These are phyloP conservation scores for Cheilosia vernalis DNA, from an alignment of 2,888 invertebrate genomes.

Conservation along the genomic window DNA sequence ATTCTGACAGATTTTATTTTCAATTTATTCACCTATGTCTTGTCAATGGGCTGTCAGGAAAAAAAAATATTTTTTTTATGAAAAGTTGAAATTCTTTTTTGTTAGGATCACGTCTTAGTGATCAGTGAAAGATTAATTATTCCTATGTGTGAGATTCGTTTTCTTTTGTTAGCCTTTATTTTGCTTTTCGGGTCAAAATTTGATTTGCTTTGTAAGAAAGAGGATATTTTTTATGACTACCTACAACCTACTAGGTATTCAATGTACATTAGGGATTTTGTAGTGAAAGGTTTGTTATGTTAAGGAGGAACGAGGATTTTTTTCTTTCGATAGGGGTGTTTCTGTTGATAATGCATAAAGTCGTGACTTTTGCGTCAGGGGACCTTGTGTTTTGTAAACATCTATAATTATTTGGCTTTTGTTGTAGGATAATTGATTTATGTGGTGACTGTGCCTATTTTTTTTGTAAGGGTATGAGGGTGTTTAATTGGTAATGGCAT, in stretches of 20 bases:
- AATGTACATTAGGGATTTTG: slow-evolving; percentile 20
- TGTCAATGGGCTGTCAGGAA: background rate
- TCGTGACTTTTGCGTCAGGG: slow-evolving; percentile 15
- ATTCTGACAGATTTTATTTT: background rate
- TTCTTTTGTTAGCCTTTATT: background rate
- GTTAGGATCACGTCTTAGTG: slow-evolving; percentile 8
- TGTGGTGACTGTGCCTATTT: background rate
- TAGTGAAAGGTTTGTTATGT: slow-evolving; percentile 38
- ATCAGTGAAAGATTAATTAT: slow-evolving; percentile 23
- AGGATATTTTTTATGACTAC: slow-evolving; percentile 2
- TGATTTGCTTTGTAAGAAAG: slow-evolving; percentile 5
- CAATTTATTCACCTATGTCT: background rate
- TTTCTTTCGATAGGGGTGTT: background rate
- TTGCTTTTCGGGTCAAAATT: slow-evolving; percentile 4
- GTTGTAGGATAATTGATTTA: slow-evolving; percentile 1
- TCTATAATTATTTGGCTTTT: slow-evolving; percentile 7
- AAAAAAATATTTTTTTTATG: slow-evolving; percentile 7
- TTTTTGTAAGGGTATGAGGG: too few species aligned
- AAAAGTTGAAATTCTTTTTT: slow-evolving; percentile 11
- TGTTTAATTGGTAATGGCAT: too few species aligned
- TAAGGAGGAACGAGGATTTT: slow-evolving; percentile 4
- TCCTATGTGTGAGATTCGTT: slow-evolving; percentile 7
- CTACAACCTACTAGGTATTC: background rate
- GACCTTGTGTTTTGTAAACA: slow-evolving; percentile 11
- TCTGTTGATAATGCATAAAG: slow-evolving; percentile 13